phyloP scores from a whole-genome alignment of 2,797 vertebrate genomes.

The Cheirogaleus major region DNA sequence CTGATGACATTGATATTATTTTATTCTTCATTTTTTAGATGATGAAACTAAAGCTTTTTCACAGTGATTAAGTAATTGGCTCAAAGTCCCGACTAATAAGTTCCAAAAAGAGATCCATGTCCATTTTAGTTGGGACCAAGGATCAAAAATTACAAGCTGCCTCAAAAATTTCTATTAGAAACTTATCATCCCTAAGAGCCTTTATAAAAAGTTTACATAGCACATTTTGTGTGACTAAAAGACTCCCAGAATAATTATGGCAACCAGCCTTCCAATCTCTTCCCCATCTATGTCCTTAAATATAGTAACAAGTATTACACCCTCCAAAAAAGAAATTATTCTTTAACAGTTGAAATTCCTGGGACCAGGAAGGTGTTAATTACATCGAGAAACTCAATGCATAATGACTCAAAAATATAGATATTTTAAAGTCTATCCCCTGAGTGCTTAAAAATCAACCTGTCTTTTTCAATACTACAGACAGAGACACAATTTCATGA shows the following conservation, averaged over 20 bases:
- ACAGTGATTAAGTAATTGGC: not conserved
- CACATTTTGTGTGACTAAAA: slow-evolving; percentile 50
- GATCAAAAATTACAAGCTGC: not conserved
- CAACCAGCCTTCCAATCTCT: slow-evolving; percentile 4
- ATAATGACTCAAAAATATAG: slow-evolving; percentile 22
- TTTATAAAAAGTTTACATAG: slow-evolving; percentile 28
- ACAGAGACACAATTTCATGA: slow-evolving; percentile 1
- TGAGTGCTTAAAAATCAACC: not conserved
- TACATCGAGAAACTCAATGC: slow-evolving; percentile 52
- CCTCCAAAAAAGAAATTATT: slow-evolving; percentile 60
- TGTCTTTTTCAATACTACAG: not conserved
- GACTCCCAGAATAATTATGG: slow-evolving; percentile 24
- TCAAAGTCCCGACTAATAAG: not conserved
- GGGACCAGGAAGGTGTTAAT: slow-evolving; percentile 64
- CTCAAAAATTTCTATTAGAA: slow-evolving; percentile 45
- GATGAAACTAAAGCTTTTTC: not conserved
- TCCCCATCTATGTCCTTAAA: slow-evolving; percentile 10
- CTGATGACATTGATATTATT: not conserved
- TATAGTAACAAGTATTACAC: slow-evolving; percentile 49
- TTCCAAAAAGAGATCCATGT: not conserved
- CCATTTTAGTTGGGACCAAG: not conserved
- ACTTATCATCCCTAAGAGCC: not conserved
- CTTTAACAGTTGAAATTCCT: slow-evolving; percentile 71
- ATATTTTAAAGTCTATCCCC: slow-evolving; percentile 51
- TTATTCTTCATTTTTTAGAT: not conserved